phyloP scores from a whole-genome alignment of 2,888 invertebrate genomes.

The Sinelater perroti region DNA sequence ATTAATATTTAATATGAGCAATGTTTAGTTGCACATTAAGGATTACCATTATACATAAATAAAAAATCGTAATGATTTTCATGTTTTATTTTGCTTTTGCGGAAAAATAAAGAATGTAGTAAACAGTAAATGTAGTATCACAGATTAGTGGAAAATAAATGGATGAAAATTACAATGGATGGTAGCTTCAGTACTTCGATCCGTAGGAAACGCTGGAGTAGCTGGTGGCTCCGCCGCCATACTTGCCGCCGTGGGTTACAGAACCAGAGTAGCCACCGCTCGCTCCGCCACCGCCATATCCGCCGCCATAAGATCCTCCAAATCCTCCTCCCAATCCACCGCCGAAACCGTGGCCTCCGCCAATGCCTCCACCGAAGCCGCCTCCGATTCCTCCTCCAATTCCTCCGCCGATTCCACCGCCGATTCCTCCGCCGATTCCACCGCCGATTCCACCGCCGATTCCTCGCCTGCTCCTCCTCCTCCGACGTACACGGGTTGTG shows the following conservation, averaged over 20 bases:
- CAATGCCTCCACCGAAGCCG: conserved; percentile 37
- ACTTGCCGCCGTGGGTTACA: conserved; percentile 20
- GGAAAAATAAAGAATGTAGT: conserved; percentile 8
- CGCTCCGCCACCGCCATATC: conserved; percentile 43
- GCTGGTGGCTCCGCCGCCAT: conserved; percentile 21
- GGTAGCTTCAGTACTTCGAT: conserved; percentile 17
- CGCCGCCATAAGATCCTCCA: conserved; percentile 40
- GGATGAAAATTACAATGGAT: conserved; percentile 5
- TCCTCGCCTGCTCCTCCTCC: too few relatives aligned
- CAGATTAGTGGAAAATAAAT: conserved; percentile 7
- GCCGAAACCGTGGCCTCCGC: conserved; percentile 49
- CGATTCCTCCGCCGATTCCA: not conserved
- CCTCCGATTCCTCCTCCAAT: not conserved
- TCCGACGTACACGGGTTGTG: conserved; percentile 40
- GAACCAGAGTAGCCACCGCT: not conserved
- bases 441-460: too few relatives aligned
- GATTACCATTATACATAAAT: too few relatives aligned
- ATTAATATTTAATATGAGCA: too few relatives aligned
- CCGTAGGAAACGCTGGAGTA: conserved; percentile 19
- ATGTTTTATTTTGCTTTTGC: conserved; percentile 5
- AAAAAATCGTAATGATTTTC: conserved; percentile 1
- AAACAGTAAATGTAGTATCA: conserved; percentile 21
- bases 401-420: conserved; percentile 9
- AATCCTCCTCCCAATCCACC: conserved; percentile 47
- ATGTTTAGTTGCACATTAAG: too few relatives aligned